A percentile compares a stretch with the other conserved stretches of the same genome.
phyloP scores from a whole-genome alignment of 2,113 vertebrate species.

The Lanius collurio region DNA sequence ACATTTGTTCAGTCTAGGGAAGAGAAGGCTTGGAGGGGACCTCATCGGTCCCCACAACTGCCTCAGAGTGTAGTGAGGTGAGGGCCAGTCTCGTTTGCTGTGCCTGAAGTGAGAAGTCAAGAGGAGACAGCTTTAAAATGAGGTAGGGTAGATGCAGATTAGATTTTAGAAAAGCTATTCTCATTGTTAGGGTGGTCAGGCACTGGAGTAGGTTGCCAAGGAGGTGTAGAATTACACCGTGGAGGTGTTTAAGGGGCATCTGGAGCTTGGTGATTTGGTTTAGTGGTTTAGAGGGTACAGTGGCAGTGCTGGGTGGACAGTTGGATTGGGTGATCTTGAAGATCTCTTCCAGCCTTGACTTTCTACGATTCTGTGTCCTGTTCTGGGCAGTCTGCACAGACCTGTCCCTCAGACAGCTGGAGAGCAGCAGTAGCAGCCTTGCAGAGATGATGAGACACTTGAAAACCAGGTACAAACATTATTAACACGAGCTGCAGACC shows the following conservation, averaged over 20 bases:
- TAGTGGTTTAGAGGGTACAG: neutral
- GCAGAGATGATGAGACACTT: neutral
- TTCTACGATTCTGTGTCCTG: neutral
- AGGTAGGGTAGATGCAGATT: neutral
- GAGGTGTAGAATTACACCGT: neutral
- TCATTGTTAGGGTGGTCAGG: neutral
- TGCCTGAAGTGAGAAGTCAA: neutral
- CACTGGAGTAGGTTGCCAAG: neutral
- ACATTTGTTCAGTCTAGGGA: neutral
- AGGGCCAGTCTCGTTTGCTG: accelerated
- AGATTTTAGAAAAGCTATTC: neutral
- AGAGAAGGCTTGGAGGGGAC: no score
- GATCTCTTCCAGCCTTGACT: neutral
- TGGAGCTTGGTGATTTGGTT: neutral
- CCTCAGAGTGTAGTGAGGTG: neutral
- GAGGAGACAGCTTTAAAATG: neutral
- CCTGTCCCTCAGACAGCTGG: neutral
- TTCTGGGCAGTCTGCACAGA: neutral
- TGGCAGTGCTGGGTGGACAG: neutral
- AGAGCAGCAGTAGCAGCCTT: neutral
- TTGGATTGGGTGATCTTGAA: neutral
- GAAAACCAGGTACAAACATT: neutral
- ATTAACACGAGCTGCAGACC: neutral
- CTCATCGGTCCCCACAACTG: no score
- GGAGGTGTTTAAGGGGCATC: neutral